Conservation (phyloP, 2,113 vertebrate genomes). For the Raja brachyura region DNA sequence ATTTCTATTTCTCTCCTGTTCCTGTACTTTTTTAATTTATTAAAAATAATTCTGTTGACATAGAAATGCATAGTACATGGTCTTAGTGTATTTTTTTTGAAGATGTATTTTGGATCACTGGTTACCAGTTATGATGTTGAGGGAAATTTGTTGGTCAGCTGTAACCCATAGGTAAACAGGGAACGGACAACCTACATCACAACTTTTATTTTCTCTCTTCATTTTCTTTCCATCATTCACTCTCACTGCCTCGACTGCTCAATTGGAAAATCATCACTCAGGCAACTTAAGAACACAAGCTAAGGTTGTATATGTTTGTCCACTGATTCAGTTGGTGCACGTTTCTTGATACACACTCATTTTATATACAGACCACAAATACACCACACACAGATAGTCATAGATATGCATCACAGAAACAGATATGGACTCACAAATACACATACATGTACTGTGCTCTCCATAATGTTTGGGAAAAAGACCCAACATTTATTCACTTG, state of each 20-base stretch:
- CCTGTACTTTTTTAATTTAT: neutral
- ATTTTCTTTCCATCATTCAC: neutral
- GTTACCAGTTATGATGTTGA: neutral
- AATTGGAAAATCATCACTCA: neutral
- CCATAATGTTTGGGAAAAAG: too few relatives aligned
- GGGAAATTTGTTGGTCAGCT: neutral
- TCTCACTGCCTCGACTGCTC: neutral
- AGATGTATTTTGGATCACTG: neutral
- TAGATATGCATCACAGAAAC: too few relatives aligned
- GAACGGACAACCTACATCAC: neutral
- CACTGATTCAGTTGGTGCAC: neutral
- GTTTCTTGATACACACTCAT: neutral
- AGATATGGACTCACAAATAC: too few relatives aligned
- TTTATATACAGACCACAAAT: neutral
- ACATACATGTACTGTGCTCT: too few relatives aligned
- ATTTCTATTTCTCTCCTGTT: neutral
- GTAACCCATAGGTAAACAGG: neutral
- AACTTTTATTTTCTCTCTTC: neutral
- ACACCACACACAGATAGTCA: too few relatives aligned
- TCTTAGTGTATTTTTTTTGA: neutral
- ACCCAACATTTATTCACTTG: too few relatives aligned
- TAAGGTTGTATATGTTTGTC: neutral
- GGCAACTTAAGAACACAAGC: neutral
- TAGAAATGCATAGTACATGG: neutral
- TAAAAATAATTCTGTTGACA: neutral